Evolutionary conservation across 2,888 invertebrate genomes (phyloP).

Genomic region (Spisula solida): DNA sequence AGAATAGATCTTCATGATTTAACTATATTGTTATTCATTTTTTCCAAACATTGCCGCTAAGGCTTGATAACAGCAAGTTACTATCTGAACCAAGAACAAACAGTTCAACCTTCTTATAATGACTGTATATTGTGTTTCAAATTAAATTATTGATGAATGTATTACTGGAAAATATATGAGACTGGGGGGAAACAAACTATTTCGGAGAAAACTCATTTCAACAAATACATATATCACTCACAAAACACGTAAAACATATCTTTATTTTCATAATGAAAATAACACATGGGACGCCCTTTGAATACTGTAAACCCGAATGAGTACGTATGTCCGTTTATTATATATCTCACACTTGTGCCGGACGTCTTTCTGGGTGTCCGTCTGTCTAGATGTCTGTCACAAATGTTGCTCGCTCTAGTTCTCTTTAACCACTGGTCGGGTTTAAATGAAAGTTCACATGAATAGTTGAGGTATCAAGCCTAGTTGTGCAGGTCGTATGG

Average conservation of each 20-base stretch:
- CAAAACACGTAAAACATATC: neutral
- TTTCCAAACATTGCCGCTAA: neutral
- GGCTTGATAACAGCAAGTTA: neutral
- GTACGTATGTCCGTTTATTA: neutral
- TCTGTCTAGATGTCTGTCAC: too few relatives aligned
- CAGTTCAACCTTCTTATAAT: neutral
- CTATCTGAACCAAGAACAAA: neutral
- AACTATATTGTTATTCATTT: too few relatives aligned
- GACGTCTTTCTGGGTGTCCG: too few relatives aligned
- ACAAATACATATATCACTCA: neutral
- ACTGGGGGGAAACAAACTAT: neutral
- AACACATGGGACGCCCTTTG: neutral
- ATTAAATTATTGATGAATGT: conserved; percentile 16
- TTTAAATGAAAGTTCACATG: too few relatives aligned
- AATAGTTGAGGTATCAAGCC: too few relatives aligned
- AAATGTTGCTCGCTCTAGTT: too few relatives aligned
- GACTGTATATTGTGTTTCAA: conserved; percentile 19
- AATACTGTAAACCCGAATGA: neutral
- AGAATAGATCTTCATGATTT: too few relatives aligned
- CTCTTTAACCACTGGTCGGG: too few relatives aligned
- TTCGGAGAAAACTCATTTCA: conserved; percentile 10
- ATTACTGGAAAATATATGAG: neutral
- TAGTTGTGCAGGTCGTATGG: too few relatives aligned
- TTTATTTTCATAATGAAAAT: conserved; percentile 18
- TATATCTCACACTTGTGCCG: neutral